Conservation (phyloP, 2,113 vertebrate genomes). For the Prunella fulvescens region DNA sequence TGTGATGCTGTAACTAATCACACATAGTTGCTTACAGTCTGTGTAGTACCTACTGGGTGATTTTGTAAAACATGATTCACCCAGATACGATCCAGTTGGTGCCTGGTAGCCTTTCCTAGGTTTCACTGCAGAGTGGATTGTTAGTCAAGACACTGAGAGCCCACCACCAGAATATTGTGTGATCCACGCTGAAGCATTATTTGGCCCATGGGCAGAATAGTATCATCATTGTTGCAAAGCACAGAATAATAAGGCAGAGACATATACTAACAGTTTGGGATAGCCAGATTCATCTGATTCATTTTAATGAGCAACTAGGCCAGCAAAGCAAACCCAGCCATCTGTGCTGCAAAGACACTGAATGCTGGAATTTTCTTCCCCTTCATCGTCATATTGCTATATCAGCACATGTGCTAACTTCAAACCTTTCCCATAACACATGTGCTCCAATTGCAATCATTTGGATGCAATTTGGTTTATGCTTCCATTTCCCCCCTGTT, state of each 20-base stretch:
- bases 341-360: slow-evolving; percentile 60
- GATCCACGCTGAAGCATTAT: neutral
- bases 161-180: neutral
- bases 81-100: neutral
- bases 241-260: slow-evolving; percentile 36
- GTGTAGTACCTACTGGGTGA: neutral
- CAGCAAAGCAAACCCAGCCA: slow-evolving; percentile 51
- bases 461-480: slow-evolving; percentile 64
- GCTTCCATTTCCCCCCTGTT: slow-evolving; percentile 48
- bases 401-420: slow-evolving; percentile 65
- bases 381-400: slow-evolving; percentile 45
- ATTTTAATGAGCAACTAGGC: slow-evolving; percentile 57
- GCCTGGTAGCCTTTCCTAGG: neutral
- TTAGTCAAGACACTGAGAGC: neutral
- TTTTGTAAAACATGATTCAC: neutral
- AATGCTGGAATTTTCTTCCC: slow-evolving; percentile 45
- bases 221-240: slow-evolving; percentile 29
- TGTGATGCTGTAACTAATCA: neutral
- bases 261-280: slow-evolving; percentile 41
- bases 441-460: slow-evolving; percentile 27
- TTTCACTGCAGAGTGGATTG: neutral
- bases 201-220: slow-evolving; percentile 2
- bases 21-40: neutral
- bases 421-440: slow-evolving; percentile 52
- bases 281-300: slow-evolving; percentile 43